A percentile compares a stretch with the other conserved stretches of the same genome.
Conservation (phyloP, 2,888 invertebrate species). For the Candidula unifasciata region DNA sequence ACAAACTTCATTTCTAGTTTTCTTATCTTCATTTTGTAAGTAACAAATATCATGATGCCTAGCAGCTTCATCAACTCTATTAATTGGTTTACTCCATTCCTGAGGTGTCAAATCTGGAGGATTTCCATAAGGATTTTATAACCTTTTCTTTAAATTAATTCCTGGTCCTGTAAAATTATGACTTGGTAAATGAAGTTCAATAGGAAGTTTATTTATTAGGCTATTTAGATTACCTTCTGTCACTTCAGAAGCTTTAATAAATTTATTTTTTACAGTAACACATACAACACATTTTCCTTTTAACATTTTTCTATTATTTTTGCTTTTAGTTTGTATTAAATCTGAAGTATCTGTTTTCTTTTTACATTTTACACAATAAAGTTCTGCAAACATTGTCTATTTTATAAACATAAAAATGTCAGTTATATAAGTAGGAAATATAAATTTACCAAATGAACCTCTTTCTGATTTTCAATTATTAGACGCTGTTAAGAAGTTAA, state of each 20-base stretch:
- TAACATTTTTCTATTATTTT: slow-evolving; percentile 34
- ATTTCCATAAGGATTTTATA: background rate
- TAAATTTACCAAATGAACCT: background rate
- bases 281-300: slow-evolving; percentile 38
- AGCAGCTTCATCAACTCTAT: slow-evolving; percentile 31
- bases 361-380: slow-evolving; percentile 46
- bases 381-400: background rate
- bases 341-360: slow-evolving; percentile 3
- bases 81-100: slow-evolving; percentile 5
- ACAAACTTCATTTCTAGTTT: slow-evolving; percentile 15
- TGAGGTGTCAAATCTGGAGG: slow-evolving; percentile 12
- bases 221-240: slow-evolving; percentile 24
- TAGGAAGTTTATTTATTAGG: slow-evolving; percentile 37
- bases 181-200: slow-evolving; percentile 47
- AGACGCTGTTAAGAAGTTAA: slow-evolving; percentile 10
- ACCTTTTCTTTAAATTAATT: slow-evolving; percentile 1
- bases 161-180: slow-evolving; percentile 14
- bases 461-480: background rate
- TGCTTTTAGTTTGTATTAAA: slow-evolving; percentile 11
- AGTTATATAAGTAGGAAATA: background rate
- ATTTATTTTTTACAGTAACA: slow-evolving; percentile 46
- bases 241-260: background rate
- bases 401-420: slow-evolving; percentile 15
- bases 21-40: slow-evolving; percentile 13
- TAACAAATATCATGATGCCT: slow-evolving; percentile 24